phyloP scores from a whole-genome alignment of 2,888 invertebrate species.

The Dynastes grantii region DNA sequence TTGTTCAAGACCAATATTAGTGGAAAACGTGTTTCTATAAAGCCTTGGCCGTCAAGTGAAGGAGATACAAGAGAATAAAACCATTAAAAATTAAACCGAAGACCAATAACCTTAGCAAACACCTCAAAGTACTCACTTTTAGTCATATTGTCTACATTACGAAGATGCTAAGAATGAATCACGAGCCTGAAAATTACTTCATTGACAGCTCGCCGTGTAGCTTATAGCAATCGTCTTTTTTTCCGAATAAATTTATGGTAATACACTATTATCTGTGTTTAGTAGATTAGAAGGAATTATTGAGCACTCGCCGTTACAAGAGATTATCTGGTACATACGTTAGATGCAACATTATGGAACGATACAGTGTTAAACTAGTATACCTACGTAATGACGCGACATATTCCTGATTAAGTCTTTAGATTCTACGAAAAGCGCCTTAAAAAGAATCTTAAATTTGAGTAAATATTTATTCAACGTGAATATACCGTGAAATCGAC shows the following conservation, averaged over 20 bases:
- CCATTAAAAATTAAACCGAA: constrained; percentile 40
- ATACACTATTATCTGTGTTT: constrained; percentile 32
- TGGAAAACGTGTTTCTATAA: background rate
- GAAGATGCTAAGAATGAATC: constrained; percentile 16
- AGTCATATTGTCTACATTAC: constrained; percentile 18
- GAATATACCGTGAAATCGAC: no score
- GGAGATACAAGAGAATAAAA: constrained; percentile 2
- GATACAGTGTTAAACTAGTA: no score
- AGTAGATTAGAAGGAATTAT: constrained; percentile 37
- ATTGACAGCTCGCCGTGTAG: constrained; percentile 15
- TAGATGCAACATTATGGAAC: no score
- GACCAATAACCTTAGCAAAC: constrained; percentile 42
- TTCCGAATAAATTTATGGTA: constrained; percentile 34
- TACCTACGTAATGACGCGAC: no score
- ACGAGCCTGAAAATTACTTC: constrained; percentile 13
- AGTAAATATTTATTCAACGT: no score
- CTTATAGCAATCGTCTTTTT: background rate
- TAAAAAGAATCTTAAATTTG: no score
- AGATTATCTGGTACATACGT: background rate
- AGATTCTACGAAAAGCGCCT: no score
- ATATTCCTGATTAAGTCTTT: no score
- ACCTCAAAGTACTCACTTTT: constrained; percentile 22
- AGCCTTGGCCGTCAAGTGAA: background rate
- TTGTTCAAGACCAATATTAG: constrained; percentile 24
- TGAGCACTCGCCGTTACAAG: constrained; percentile 6